A percentile compares a stretch with the other conserved stretches of the same genome.
Evolutionary conservation across 2,113 vertebrate genomes (phyloP).

Genomic region (Anolis sagrei): DNA sequence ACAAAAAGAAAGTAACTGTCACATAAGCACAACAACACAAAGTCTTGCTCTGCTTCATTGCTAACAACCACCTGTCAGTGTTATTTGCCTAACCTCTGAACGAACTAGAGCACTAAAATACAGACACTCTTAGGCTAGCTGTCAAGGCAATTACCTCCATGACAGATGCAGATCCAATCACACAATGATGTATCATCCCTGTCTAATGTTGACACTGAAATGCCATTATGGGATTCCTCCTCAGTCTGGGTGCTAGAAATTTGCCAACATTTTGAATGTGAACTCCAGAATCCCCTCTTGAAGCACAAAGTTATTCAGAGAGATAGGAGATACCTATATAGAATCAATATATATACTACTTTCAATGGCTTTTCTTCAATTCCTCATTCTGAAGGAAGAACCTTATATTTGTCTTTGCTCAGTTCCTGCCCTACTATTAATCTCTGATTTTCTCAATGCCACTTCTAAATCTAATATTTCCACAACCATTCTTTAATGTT

Average conservation of each 20-base stretch:
- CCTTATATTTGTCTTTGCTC: background rate
- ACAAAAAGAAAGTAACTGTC: background rate
- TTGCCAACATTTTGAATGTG: background rate
- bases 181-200: background rate
- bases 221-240: background rate
- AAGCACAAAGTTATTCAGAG: background rate
- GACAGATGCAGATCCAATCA: conserved; percentile 3
- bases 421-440: background rate
- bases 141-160: conserved; percentile 14
- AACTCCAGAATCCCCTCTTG: background rate
- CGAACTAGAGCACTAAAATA: background rate
- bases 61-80: background rate
- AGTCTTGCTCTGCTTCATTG: background rate
- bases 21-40: background rate
- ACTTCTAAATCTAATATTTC: background rate
- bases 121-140: background rate
- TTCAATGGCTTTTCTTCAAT: background rate
- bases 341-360: background rate
- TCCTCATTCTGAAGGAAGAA: background rate
- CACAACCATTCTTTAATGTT: background rate
- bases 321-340: background rate
- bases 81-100: conserved; percentile 22
- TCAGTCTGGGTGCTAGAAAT: background rate
- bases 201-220: background rate
- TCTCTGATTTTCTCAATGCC: background rate